phyloP scores from a whole-genome alignment of 2,797 vertebrate species.

The Pipistrellus nathusii region DNA sequence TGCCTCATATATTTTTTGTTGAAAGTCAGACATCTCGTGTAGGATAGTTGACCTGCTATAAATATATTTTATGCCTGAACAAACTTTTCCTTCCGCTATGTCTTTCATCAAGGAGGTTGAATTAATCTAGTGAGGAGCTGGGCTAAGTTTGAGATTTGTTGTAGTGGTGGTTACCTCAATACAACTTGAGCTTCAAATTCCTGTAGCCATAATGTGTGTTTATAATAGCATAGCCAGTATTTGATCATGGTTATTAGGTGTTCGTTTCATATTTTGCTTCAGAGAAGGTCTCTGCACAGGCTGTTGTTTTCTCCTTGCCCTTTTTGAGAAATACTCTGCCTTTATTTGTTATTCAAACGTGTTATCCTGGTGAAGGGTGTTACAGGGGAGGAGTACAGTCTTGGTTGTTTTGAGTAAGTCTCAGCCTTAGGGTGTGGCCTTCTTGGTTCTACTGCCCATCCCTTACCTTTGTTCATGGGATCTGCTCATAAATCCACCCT shows the following conservation, averaged over 20 bases:
- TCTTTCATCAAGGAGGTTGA: background rate
- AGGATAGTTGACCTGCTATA: background rate
- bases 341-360: background rate
- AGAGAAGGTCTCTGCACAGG: background rate
- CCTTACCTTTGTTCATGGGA: background rate
- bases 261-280: background rate
- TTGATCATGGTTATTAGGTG: background rate
- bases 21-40: background rate
- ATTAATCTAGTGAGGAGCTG: background rate
- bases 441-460: background rate
- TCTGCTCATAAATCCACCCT: background rate
- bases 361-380: background rate
- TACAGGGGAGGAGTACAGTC: background rate
- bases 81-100: background rate
- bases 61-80: background rate
- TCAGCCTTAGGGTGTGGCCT: background rate
- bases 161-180: background rate
- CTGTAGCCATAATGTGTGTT: background rate
- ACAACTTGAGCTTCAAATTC: background rate
- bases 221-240: background rate
- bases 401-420: background rate
- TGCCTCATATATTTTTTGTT: background rate
- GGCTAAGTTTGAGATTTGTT: background rate
- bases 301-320: background rate
- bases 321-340: background rate